Evolutionary conservation across 2,888 invertebrate species (phyloP).

Genomic region (Spatulosminthurus flaviceps): DNA sequence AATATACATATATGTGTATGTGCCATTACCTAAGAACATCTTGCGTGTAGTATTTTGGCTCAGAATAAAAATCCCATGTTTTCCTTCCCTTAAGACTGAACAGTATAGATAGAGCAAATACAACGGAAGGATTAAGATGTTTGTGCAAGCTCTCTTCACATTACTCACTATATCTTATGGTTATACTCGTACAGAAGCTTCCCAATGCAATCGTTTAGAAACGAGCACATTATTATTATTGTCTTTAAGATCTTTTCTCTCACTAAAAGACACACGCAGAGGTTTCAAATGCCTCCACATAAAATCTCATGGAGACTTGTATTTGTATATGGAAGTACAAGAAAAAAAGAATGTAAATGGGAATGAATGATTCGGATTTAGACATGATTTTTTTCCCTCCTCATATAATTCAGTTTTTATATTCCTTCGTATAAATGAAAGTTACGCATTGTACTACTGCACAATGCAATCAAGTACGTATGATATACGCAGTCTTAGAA

Average conservation of each 20-base stretch:
- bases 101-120: not conserved
- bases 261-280: not conserved
- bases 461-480: too few species aligned
- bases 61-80: not conserved
- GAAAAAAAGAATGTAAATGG: not conserved
- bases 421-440: too few species aligned
- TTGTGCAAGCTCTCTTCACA: not conserved
- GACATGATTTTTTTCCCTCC: slow-evolving; percentile 1
- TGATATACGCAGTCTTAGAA: too few species aligned
- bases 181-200: too few species aligned
- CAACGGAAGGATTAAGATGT: slow-evolving; percentile 6
- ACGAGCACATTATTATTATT: too few species aligned
- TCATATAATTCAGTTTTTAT: not conserved
- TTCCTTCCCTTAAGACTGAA: not conserved
- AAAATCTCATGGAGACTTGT: too few species aligned
- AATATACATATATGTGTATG: too few species aligned
- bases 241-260: not conserved
- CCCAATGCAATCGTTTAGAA: too few species aligned
- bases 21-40: too few species aligned
- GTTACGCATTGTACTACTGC: too few species aligned
- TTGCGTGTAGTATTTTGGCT: not conserved
- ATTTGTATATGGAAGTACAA: not conserved
- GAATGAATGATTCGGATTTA: not conserved
- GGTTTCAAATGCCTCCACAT: too few species aligned
- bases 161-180: too few species aligned